Evolutionary conservation across 2,797 vertebrate genomes (phyloP).

Genomic region (Pipistrellus pygmaeus): DNA sequence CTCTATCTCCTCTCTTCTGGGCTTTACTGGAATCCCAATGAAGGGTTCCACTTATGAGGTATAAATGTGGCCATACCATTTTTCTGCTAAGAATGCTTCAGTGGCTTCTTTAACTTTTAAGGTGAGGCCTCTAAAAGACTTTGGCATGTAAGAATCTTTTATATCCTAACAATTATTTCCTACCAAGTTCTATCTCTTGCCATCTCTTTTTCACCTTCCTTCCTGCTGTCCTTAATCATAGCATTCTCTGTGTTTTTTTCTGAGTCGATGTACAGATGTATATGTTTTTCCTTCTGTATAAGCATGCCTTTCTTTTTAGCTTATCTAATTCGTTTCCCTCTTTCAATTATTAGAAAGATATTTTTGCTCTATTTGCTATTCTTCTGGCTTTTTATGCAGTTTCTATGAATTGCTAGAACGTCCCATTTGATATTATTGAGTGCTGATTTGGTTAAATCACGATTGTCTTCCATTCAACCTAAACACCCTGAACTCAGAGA

Average conservation of each 20-base stretch:
- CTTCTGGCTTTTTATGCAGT: background rate
- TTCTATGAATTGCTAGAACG: background rate
- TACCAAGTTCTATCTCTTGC: background rate
- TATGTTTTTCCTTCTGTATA: background rate
- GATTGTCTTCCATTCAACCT: background rate
- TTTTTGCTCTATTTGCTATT: background rate
- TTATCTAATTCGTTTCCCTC: background rate
- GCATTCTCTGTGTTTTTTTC: background rate
- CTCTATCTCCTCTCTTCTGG: background rate
- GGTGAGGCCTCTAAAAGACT: background rate
- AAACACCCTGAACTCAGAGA: background rate
- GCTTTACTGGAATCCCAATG: background rate
- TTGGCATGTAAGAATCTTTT: background rate
- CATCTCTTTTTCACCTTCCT: background rate
- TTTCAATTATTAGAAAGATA: background rate
- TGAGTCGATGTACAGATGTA: background rate
- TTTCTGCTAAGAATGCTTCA: conserved; percentile 11
- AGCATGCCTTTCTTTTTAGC: background rate
- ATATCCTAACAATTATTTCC: background rate
- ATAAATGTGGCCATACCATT: background rate
- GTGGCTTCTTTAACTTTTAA: background rate
- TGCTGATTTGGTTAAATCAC: background rate
- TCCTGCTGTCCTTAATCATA: background rate
- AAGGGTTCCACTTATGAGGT: background rate
- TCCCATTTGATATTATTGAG: background rate